These are phyloP conservation scores for cattle (Bos taurus) DNA, from an alignment of 2,113 vertebrate species.

Conservation along the genomic window DNA sequence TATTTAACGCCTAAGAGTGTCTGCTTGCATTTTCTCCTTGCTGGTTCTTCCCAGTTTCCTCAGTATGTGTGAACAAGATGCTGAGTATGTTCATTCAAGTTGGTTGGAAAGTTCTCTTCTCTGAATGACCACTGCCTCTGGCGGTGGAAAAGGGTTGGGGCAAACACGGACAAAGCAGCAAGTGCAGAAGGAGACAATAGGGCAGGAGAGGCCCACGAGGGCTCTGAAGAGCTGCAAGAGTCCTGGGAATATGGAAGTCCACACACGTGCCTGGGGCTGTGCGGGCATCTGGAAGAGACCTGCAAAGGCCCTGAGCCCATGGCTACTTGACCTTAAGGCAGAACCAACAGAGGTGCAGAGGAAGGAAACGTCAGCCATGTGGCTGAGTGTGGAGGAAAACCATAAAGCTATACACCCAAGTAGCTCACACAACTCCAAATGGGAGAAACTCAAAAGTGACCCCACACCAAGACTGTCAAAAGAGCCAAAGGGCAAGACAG, in stretches of 20 bases:
- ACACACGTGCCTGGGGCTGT: fast-evolving
- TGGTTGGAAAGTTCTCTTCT: not conserved
- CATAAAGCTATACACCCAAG: not conserved
- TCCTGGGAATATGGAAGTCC: not conserved
- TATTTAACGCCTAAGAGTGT: not conserved
- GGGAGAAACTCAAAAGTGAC: not conserved
- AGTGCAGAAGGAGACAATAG: not conserved
- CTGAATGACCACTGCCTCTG: not conserved
- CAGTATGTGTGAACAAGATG: not conserved
- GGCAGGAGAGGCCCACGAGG: not conserved
- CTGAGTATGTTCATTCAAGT: not conserved
- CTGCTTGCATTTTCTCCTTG: not conserved
- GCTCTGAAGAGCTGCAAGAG: not conserved
- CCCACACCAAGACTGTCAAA: not conserved
- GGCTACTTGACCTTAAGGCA: not conserved
- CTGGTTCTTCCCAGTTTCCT: not conserved
- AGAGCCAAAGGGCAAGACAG: not conserved
- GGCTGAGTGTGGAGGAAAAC: not conserved
- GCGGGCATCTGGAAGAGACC: not conserved
- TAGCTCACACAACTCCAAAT: not conserved
- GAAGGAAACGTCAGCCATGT: not conserved
- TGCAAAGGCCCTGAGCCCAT: not conserved
- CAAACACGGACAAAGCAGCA: not conserved
- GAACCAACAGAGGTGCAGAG: not conserved
- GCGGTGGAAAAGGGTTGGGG: not conserved